Evolutionary conservation across 1,140 invertebrate species (phyloP), one percentile per base, ranked within the genome.

Genomic region (Zaprionus africanus): DNA sequence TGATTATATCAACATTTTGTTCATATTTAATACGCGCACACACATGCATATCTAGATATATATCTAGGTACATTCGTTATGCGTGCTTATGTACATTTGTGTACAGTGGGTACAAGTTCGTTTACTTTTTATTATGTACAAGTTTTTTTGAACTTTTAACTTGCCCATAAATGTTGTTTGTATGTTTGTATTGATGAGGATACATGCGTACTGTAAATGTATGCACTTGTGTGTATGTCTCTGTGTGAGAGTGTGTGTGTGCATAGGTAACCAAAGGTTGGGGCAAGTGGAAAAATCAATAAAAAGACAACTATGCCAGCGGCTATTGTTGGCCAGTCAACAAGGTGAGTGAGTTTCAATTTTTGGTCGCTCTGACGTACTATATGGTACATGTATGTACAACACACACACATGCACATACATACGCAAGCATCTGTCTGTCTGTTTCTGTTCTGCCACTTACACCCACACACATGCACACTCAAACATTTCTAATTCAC

Each of bases 271-370:
- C 19, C 28, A 62, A 61, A 24, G 38, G 61, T 61, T 63, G 28
- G 36, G 59, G 53, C 51, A 57, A 73, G 67, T 81, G 79, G 67
- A 61, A 81, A 81, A 81, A 81, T 81, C 79, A 81, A 82, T 82
- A 79, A 67, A 59, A 53, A 75, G 65, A 79, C 38, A 79, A 62
- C 62, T 53, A 36, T 63, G 12, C 26, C 46, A 62, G 58, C 9
- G 67, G 53, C 28, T 41, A 69, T 53, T 28, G 64, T 46, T 51
- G 43, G 58, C 61, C 49, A 62, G 46, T 68, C 22, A 31, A 74
- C 79, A 82, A 81, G 79, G 79, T 81, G 79, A 81, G 63, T 79
- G 60, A 69, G 69, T 78, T 74, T 78, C 63, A 38, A 38, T 57
- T 67, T 75, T 79, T 34, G 51, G 11, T 22, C 57, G 22, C 46